Conservation (phyloP, 2,888 invertebrate genomes). For the Zhengitettix transpicula region DNA sequence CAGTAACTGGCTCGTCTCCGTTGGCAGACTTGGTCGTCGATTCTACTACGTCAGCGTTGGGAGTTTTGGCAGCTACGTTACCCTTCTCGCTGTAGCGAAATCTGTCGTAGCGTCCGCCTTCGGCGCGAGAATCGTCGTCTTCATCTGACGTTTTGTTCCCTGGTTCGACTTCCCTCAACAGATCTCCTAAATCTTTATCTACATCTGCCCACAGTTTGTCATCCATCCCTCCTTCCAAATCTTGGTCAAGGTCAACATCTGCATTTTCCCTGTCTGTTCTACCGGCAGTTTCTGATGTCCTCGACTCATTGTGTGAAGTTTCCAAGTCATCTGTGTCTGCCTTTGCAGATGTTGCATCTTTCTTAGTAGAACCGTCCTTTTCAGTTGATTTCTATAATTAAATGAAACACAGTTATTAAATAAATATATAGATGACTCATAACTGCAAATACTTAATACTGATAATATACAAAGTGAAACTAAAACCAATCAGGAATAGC, state of each 20-base stretch:
- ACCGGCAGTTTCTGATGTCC: neutral
- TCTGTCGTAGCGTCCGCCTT: conserved; percentile 36
- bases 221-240: conserved; percentile 27
- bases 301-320: neutral
- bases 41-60: neutral
- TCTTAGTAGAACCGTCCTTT: neutral
- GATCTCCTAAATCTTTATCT: conserved; percentile 62
- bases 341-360: neutral
- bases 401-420: neutral
- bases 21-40: neutral
- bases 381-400: neutral
- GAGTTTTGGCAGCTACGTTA: neutral
- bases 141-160: conserved; percentile 41
- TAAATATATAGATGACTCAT: neutral
- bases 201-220: conserved; percentile 69
- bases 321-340: conserved; percentile 1
- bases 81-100: conserved; percentile 49
- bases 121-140: conserved; percentile 47
- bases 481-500: no score
- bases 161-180: conserved; percentile 37
- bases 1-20: neutral
- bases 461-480: no score
- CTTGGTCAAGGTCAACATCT: conserved; percentile 24
- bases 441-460: no score
- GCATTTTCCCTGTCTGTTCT: neutral